These are phyloP conservation scores for Alethe castanea DNA, from an alignment of 2,113 vertebrate genomes.

Conservation along the genomic window DNA sequence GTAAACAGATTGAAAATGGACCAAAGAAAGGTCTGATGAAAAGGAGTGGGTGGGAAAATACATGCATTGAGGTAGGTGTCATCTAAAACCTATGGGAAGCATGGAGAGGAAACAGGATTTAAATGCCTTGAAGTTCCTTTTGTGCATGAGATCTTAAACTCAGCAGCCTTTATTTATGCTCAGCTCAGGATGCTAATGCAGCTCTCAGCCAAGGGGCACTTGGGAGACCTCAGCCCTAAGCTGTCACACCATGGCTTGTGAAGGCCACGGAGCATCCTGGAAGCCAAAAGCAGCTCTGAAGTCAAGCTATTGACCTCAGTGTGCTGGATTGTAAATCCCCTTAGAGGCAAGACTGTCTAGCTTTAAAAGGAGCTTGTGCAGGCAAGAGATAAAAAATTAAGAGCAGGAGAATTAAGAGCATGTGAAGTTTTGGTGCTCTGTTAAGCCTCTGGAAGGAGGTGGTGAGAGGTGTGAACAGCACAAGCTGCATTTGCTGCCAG, in stretches of 20 bases:
- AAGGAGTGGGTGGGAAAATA: neutral
- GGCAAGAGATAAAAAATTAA: neutral
- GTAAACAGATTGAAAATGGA: neutral
- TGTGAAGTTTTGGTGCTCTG: rapidly evolving
- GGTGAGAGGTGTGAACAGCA: rapidly evolving
- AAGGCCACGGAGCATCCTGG: neutral
- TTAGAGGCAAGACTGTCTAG: neutral
- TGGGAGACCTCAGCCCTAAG: neutral
- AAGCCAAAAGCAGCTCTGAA: neutral
- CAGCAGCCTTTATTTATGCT: neutral
- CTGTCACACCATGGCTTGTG: rapidly evolving
- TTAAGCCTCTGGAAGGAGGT: neutral
- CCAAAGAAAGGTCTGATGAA: neutral
- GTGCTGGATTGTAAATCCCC: neutral
- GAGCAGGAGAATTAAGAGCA: neutral
- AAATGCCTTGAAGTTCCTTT: neutral
- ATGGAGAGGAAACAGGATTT: neutral
- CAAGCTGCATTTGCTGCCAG: neutral
- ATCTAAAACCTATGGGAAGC: neutral
- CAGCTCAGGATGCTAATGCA: neutral
- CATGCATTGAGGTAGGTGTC: neutral
- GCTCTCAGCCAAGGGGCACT: neutral
- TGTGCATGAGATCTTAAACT: neutral
- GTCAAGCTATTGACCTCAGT: neutral
- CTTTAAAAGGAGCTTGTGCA: neutral